Conservation (phyloP, 2,113 vertebrate genomes). For the Eulemur rufifrons region DNA sequence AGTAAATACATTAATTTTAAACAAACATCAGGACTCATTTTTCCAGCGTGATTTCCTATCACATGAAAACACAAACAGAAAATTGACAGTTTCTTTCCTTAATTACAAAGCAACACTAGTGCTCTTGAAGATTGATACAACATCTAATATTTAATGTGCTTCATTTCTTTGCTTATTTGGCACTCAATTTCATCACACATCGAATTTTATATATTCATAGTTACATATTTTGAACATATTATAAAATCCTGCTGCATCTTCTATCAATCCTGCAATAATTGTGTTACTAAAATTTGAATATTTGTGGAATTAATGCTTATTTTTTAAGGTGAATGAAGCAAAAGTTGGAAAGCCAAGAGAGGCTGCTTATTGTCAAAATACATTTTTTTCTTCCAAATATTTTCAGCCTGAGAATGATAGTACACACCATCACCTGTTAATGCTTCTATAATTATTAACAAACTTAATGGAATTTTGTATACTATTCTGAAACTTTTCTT, state of each 20-base stretch:
- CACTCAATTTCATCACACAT: background rate
- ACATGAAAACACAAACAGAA: background rate
- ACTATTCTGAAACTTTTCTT: background rate
- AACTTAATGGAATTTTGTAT: background rate
- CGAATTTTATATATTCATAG: background rate
- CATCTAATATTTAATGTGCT: background rate
- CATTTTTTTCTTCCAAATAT: background rate
- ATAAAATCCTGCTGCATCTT: background rate
- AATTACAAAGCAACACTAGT: background rate
- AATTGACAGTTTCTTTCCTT: background rate
- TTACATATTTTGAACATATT: background rate
- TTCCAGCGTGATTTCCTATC: background rate
- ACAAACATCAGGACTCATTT: background rate
- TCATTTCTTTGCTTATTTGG: background rate
- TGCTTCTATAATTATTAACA: background rate
- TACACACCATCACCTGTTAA: background rate
- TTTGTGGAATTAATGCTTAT: background rate
- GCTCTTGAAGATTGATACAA: background rate
- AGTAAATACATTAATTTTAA: background rate
- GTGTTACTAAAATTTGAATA: background rate
- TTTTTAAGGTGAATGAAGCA: constrained; percentile 4
- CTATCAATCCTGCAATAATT: background rate
- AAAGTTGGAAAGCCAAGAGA: background rate
- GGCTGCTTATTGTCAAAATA: background rate
- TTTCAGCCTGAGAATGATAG: constrained; percentile 15